Base-by-base conservation (phyloP, 2,113 vertebrate genomes). In the Myotis yumanensis region DNA sequence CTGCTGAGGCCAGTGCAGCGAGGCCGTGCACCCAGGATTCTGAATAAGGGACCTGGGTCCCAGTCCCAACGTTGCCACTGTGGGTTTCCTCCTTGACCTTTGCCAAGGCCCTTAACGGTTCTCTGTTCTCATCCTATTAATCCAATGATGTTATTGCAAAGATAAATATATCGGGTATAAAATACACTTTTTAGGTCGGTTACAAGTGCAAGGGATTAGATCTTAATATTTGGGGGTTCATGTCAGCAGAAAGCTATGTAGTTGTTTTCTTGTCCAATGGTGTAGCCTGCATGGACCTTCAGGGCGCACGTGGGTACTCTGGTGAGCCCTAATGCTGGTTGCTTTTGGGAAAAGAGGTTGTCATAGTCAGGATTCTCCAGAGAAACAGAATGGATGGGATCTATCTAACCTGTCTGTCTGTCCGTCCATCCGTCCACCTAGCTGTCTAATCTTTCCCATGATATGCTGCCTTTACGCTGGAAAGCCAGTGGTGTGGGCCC, bases 71-170 rank as follows among this genome's bases (percentile, higher is more conserved):
- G 57, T 90, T 51, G 59, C 69, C 40, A 7, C 23, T 20, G 25
- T 86, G 37, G 30, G n/a, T 75, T 93, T 85, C 59, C 25, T 93
- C 64, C 89, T 75, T 84, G 86, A 86, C 57, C 71, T 81, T 90
- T 6, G 20, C 28, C 18, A 57, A 69, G 30, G 46, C 28, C n/a
- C 75, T 93, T 87, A 57, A 80, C 16, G 88, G 32, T 25, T 91
- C 8, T 94, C 17, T 43, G 79, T 95, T 79, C 73, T 93, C 32
- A 86, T 84, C 40, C 51, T 79, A 28, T 62, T 93, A 52, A 43
- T 69, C 11, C 64, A 94, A 66, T 57, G 77, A 69, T 40, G 28
- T 68, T 54, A 68, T 95, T 93, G 3, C 64, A 88, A 86, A 59
- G 79, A 84, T 71, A 89, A 75, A 84, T 37, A 18, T 30, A 37